These are phyloP conservation scores for Xiphorhynchus elegans DNA, from an alignment of 2,113 vertebrate species.

Conservation along the genomic window DNA sequence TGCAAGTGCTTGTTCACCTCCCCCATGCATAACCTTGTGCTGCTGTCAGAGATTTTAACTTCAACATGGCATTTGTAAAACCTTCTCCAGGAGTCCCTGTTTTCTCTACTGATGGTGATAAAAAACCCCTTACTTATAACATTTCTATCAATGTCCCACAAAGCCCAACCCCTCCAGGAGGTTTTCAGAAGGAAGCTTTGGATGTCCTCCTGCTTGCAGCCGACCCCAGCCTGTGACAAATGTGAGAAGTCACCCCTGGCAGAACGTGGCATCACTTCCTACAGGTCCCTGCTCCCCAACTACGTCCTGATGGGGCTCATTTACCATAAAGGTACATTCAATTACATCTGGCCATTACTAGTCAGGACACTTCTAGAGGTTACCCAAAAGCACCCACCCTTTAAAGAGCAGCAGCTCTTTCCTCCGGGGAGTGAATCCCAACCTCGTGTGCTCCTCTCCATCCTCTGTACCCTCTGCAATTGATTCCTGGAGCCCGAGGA, in stretches of 20 bases:
- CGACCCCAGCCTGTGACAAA: not conserved
- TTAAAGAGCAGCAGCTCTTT: not conserved
- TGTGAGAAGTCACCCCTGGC: not conserved
- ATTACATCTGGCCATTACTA: not conserved
- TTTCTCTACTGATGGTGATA: not conserved
- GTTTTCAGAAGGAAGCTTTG: not conserved
- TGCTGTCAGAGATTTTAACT: not conserved
- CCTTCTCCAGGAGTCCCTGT: not conserved
- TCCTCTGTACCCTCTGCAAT: constrained; percentile 30
- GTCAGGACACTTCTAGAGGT: not conserved
- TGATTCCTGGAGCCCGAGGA: constrained; percentile 2
- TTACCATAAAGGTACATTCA: not conserved
- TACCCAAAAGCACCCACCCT: not conserved
- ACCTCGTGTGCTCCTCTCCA: not conserved
- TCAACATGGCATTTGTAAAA: not conserved
- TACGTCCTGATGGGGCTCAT: not conserved
- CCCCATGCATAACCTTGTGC: not conserved
- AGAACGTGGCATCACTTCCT: not conserved
- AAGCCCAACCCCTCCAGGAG: not conserved
- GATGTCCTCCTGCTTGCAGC: not conserved
- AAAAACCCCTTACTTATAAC: not conserved
- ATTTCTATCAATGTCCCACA: not conserved
- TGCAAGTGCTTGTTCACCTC: not conserved
- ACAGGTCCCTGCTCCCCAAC: not conserved
- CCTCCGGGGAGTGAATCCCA: not conserved